Conservation (phyloP, 2,113 vertebrate genomes). For the Neoarius graeffei region DNA sequence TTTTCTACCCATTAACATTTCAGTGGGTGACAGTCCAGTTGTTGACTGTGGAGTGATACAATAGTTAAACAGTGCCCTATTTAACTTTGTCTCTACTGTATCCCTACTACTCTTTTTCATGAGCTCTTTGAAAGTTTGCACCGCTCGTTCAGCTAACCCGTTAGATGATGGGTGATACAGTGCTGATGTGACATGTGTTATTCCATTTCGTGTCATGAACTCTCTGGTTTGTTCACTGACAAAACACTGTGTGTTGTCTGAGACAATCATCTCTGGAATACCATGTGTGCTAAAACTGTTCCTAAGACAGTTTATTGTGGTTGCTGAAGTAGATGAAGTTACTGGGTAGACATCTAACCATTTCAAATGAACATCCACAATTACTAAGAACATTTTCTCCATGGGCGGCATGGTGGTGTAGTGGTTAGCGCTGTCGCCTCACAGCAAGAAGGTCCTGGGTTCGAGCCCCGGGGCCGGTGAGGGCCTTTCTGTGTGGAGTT, state of each 20-base stretch:
- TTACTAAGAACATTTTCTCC: constrained; percentile 18
- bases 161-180: no score
- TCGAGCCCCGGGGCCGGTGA: no score
- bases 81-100: background rate
- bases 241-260: no score
- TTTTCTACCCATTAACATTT: no score
- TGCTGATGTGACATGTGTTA: no score
- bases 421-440: no score
- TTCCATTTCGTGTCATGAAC: no score
- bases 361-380: constrained; percentile 47
- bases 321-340: background rate
- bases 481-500: no score
- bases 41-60: background rate
- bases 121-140: background rate
- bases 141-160: background rate
- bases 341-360: constrained; percentile 33
- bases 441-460: no score
- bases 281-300: constrained; percentile 29
- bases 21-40: background rate
- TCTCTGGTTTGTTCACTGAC: no score
- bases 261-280: constrained; percentile 3
- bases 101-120: background rate
- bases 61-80: background rate
- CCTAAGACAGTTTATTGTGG: background rate
- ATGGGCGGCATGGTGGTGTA: no score